Conservation (phyloP, 2,888 invertebrate genomes). For the Phengaris arion region DNA sequence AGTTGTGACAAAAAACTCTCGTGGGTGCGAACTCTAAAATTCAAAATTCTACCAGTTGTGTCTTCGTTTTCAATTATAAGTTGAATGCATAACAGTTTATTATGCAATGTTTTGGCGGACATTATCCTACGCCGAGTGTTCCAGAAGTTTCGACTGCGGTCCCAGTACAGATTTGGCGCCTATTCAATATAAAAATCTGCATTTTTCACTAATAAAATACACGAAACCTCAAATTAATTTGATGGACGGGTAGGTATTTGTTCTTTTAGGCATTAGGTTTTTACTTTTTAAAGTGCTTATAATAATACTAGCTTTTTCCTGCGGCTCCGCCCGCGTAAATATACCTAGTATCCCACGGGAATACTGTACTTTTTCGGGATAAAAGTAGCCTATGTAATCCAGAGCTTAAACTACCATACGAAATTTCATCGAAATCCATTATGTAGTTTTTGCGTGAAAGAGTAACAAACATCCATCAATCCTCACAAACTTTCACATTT, state of each 20-base stretch:
- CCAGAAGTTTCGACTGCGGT: constrained; percentile 5
- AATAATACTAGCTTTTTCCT: no score
- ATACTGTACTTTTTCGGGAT: no score
- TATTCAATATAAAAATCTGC: constrained; percentile 25
- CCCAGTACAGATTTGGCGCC: constrained; percentile 30
- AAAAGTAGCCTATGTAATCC: no score
- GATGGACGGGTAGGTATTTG: not conserved
- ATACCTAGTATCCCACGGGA: no score
- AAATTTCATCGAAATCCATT: no score
- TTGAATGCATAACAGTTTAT: constrained; percentile 21
- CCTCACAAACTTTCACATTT: no score
- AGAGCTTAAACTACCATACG: no score
- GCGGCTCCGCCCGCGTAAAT: no score
- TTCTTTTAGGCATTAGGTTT: not conserved
- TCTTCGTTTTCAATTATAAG: constrained; percentile 4
- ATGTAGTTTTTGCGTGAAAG: no score
- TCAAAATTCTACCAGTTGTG: not conserved
- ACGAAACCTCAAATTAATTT: constrained; percentile 13
- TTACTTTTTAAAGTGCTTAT: no score
- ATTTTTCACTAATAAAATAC: constrained; percentile 8
- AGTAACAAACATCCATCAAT: no score
- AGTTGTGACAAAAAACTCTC: no score
- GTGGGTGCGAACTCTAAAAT: not conserved
- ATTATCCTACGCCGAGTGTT: constrained; percentile 20
- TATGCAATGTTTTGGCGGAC: constrained; percentile 27